Percentiles rank a stretch among this genome's conserved stretches.
Conservation (phyloP, 2,797 vertebrate genomes). For the Balearica regulorum region DNA sequence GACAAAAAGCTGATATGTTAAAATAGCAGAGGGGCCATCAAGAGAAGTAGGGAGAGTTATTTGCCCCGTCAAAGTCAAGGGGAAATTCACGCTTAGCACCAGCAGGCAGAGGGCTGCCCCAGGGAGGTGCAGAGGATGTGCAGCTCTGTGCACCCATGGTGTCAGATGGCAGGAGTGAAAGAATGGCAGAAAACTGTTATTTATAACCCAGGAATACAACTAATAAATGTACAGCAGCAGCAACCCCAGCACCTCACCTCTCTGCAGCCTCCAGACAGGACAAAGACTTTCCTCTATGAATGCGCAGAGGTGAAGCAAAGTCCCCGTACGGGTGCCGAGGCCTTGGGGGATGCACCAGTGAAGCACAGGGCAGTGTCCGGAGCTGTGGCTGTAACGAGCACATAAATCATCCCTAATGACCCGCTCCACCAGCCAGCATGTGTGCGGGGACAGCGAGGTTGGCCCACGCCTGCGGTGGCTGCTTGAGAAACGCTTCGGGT, state of each 20-base stretch:
- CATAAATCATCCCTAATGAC: slow-evolving; percentile 13
- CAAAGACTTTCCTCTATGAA: neutral
- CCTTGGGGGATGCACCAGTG: neutral
- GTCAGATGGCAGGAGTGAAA: neutral
- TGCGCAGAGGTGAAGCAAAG: neutral
- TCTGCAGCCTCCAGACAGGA: neutral
- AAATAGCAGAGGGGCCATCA: neutral
- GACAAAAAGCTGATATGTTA: slow-evolving; percentile 15
- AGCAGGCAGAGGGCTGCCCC: neutral
- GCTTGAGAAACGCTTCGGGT: neutral
- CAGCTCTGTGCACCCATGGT: neutral
- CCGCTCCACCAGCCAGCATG: neutral
- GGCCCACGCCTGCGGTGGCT: neutral
- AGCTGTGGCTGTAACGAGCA: neutral
- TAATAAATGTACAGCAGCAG: neutral
- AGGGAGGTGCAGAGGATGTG: rapidly evolving
- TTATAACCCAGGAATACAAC: neutral
- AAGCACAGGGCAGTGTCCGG: neutral
- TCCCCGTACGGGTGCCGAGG: rapidly evolving
- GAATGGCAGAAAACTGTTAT: neutral
- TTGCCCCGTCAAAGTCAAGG: neutral
- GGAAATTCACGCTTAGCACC: neutral
- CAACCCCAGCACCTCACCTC: neutral
- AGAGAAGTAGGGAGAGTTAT: neutral
- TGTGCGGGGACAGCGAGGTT: neutral